Conservation (phyloP, 2,113 vertebrate species). For the Gavia stellata region DNA sequence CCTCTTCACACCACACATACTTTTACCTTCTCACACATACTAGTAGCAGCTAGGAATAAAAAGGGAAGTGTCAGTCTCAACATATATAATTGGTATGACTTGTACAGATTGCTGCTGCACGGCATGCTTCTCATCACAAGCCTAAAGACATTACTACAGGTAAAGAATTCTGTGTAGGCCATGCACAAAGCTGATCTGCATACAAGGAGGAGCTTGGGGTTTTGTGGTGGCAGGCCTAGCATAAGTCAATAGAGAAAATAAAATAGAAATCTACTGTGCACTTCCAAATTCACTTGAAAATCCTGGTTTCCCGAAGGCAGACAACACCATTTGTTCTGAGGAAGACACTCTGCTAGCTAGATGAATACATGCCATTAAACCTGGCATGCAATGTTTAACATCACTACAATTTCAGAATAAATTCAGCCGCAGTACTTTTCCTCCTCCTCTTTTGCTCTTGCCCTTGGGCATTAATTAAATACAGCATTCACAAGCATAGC, state of each 20-base stretch:
- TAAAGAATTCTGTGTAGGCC: not conserved
- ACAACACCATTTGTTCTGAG: not conserved
- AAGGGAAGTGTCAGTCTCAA: not conserved
- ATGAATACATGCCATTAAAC: not conserved
- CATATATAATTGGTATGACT: not conserved
- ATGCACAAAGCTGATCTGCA: not conserved
- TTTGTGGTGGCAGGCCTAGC: not conserved
- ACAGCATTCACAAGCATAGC: not conserved
- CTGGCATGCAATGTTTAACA: not conserved
- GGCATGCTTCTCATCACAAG: not conserved
- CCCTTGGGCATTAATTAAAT: conserved; percentile 28
- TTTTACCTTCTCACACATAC: not conserved
- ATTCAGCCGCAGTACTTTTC: not conserved
- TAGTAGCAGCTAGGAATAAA: not conserved
- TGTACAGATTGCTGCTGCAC: not conserved
- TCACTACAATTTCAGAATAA: not conserved
- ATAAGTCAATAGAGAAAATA: not conserved
- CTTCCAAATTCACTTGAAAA: not conserved
- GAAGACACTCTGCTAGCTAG: not conserved
- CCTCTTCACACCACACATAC: not conserved
- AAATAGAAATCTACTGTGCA: not conserved
- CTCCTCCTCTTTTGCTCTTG: not conserved
- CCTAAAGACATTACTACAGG: not conserved
- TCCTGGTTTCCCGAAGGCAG: not conserved
- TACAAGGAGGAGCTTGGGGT: not conserved